These are phyloP conservation scores for Acanthisitta chloris DNA, from an alignment of 2,113 vertebrate species.

Conservation along the genomic window DNA sequence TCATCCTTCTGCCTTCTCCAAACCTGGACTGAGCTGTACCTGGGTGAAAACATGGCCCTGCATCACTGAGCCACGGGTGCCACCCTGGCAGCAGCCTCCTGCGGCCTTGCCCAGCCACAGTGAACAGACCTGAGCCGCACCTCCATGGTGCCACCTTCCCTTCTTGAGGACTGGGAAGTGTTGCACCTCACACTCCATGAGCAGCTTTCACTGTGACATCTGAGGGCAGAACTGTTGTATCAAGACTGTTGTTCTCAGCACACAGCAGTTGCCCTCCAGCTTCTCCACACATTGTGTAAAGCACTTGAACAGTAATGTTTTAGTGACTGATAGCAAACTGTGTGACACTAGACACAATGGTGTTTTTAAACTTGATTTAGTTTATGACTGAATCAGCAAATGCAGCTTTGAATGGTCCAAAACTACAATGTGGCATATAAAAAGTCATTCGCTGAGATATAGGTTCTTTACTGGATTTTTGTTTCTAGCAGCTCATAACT, in stretches of 20 bases:
- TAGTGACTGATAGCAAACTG: background rate
- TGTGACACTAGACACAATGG: background rate
- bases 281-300: accelerated
- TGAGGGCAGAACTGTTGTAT: background rate
- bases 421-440: background rate
- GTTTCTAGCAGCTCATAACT: background rate
- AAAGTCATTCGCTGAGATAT: background rate
- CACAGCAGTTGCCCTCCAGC: accelerated
- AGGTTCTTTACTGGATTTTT: background rate
- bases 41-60: accelerated
- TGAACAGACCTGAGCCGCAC: accelerated
- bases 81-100: background rate
- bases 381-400: background rate
- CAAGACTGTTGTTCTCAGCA: background rate
- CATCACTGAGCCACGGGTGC: background rate
- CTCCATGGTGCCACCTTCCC: accelerated
- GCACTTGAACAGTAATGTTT: accelerated
- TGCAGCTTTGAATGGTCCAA: background rate
- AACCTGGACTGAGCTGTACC: background rate
- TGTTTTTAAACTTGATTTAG: background rate
- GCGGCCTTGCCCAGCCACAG: accelerated
- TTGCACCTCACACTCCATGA: accelerated
- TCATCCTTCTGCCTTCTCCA: background rate
- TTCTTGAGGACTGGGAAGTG: accelerated
- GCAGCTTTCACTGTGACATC: background rate